Evolutionary conservation across 92 coral and sea anemone genomes (phyloP).

Genomic region (Meandrina meandrites): DNA sequence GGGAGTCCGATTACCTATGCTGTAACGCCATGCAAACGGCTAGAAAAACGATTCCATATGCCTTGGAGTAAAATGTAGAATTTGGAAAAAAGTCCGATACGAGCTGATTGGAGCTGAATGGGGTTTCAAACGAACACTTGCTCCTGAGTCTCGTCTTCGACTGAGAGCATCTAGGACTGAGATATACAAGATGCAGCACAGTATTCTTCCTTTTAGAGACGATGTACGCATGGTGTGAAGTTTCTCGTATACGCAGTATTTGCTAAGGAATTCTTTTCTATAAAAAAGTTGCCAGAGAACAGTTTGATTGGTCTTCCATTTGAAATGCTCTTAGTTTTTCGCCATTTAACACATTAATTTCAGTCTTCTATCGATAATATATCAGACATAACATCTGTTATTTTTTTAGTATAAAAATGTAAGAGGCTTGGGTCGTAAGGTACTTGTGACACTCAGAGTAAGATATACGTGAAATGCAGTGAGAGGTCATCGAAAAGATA

Average conservation of each 20-base stretch:
- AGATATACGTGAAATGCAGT: not conserved
- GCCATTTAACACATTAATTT: not conserved
- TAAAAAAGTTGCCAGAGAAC: not conserved
- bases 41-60: not conserved
- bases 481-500: not conserved
- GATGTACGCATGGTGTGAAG: not conserved
- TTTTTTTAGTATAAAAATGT: not conserved
- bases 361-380: not conserved
- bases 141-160: not conserved
- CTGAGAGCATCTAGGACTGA: not conserved
- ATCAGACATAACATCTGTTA: not conserved
- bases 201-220: not conserved
- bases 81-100: not conserved
- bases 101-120: not conserved
- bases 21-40: conserved; percentile 15
- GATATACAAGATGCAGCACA: not conserved
- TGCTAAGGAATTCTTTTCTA: not conserved
- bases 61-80: conserved; percentile 10
- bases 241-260: not conserved
- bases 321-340: not conserved
- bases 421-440: not conserved
- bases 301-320: not conserved
- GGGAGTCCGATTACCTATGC: not conserved
- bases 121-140: not conserved
- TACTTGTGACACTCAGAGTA: no score